Percentiles rank a stretch among this genome's conserved stretches.
Evolutionary conservation across 2,888 invertebrate genomes (phyloP).

Genomic region (Chydorus sphaericus): DNA sequence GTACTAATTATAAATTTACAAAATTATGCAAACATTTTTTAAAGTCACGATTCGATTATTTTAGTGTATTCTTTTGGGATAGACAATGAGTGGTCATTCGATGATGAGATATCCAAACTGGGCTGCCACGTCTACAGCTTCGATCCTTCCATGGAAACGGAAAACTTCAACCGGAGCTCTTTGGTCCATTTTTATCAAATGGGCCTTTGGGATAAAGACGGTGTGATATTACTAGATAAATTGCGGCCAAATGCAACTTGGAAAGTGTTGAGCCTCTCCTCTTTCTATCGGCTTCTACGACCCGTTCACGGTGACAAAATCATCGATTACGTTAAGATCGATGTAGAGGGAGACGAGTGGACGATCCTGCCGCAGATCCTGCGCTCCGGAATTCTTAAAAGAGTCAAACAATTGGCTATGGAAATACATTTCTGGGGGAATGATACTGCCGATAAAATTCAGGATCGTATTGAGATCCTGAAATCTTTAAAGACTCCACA

Average conservation of each 20-base stretch:
- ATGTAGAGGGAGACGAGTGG: constrained; percentile 1
- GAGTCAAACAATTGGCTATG: not conserved
- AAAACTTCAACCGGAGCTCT: not conserved
- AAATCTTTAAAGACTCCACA: not conserved
- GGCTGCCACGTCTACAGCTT: not conserved
- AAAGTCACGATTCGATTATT: too few species aligned
- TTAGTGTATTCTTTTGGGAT: not conserved
- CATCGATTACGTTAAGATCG: constrained; percentile 5
- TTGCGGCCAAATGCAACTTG: not conserved
- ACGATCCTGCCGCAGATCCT: not conserved
- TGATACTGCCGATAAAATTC: not conserved
- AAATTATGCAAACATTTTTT: too few species aligned
- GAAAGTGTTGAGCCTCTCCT: not conserved
- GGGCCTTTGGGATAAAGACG: not conserved
- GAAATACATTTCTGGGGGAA: not conserved
- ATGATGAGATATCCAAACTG: not conserved
- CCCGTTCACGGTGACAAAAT: not conserved
- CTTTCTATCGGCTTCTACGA: not conserved
- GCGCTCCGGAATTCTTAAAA: not conserved
- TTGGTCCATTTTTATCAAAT: not conserved
- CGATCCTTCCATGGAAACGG: not conserved
- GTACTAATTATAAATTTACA: too few species aligned
- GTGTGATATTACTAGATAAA: not conserved
- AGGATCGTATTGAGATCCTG: not conserved
- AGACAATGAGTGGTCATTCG: not conserved